Evolutionary conservation across 35 echinoderm and acorn worm species (phyloP).

Genomic region (Eucidaris tribuloides): DNA sequence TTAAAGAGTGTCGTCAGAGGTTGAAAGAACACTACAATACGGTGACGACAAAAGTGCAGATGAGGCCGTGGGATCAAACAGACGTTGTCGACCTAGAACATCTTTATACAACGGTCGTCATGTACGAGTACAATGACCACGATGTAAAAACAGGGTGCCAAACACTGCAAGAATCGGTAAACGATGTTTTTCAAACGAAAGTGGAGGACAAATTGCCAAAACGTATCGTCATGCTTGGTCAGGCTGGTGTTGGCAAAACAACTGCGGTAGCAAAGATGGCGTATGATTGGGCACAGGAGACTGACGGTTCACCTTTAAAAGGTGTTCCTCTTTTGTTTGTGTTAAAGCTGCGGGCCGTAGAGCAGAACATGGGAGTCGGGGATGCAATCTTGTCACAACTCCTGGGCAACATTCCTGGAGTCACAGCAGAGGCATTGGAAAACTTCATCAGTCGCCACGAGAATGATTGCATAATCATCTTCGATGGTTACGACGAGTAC

Average conservation of each 20-base stretch:
- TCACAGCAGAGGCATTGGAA: neutral
- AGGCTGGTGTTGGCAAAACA: neutral
- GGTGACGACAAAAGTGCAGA: neutral
- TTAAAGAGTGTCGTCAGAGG: too few species aligned
- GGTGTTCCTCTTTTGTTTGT: neutral
- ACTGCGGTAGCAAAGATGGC: neutral
- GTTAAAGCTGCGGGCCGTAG: neutral
- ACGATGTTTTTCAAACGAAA: neutral
- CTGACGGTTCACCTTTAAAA: neutral
- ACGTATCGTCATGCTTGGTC: neutral
- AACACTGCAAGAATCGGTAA: neutral
- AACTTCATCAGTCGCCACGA: neutral
- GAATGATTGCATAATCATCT: neutral
- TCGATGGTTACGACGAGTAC: conserved; percentile 12
- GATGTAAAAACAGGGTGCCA: neutral
- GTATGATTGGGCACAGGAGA: neutral
- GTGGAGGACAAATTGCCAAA: neutral
- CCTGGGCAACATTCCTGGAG: neutral
- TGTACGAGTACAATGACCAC: neutral
- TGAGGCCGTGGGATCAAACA: neutral
- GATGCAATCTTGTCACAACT: neutral
- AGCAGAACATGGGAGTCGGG: neutral
- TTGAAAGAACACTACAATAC: conserved; percentile 17
- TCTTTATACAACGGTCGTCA: neutral
- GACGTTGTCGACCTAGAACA: conserved; percentile 4